A percentile compares a stretch with the other conserved stretches of the same genome.
phyloP scores from a whole-genome alignment of 2,797 vertebrate species.

The Furcifer pardalis region DNA sequence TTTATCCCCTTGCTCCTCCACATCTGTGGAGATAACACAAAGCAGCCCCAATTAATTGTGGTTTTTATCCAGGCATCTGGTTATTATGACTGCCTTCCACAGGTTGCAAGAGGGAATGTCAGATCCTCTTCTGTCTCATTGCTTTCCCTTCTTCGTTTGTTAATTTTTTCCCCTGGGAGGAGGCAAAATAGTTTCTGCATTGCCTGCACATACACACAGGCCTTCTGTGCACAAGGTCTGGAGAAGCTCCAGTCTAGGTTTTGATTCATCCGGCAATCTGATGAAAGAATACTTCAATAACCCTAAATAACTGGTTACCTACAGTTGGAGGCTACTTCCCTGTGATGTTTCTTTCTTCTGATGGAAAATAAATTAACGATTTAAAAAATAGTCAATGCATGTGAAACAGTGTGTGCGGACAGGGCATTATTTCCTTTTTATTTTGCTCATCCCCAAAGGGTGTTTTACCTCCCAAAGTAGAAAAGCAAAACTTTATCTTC shows the following conservation, averaged over 20 bases:
- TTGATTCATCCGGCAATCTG: neutral
- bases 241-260: slow-evolving; percentile 3
- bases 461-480: neutral
- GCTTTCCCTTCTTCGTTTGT: slow-evolving; percentile 22
- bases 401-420: neutral
- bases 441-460: neutral
- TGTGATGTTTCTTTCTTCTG: neutral
- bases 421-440: neutral
- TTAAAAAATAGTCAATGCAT: neutral
- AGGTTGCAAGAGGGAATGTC: slow-evolving; percentile 61
- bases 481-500: neutral
- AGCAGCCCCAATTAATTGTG: slow-evolving; percentile 69
- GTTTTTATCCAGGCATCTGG: slow-evolving; percentile 62
- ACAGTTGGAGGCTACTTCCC: accelerated
- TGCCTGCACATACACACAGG: neutral
- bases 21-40: slow-evolving; percentile 68
- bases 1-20: slow-evolving; percentile 61
- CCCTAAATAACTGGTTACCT: neutral
- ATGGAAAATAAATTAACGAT: neutral
- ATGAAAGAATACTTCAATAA: neutral
- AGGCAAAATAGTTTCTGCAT: neutral
- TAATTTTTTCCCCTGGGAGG: slow-evolving; percentile 19
- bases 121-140: slow-evolving; percentile 40
- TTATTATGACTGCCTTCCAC: slow-evolving; percentile 50
- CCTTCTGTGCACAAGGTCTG: neutral